Base-by-base conservation (phyloP, 2,113 vertebrate species). In the Charina bottae region DNA sequence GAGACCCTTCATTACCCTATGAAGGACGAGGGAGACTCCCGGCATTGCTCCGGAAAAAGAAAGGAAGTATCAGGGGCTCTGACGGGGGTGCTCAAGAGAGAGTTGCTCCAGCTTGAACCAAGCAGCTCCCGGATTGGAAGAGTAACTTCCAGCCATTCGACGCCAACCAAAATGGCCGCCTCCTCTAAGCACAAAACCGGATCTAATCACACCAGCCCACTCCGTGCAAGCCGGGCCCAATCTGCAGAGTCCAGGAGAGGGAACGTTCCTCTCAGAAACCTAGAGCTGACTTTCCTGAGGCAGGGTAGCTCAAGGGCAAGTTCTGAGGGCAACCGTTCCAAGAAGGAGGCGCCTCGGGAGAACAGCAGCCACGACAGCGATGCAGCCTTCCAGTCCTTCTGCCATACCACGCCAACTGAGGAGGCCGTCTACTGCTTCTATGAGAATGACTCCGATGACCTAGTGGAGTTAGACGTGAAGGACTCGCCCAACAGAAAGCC, bases 1-100 rank as follows among this genome's bases (percentile, higher is more conserved):
- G 98, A 99, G 96, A 99, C 99, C 0, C 97, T 99, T 91, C 98
- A 98, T 68, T 98, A 98, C 92, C 97, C 98, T 0, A 91, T 97
- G 0, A 96, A 96, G 68, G 98, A 98, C 93, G 96, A 97, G 95
- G 21, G 95, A 89, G 94, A 98, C 96, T 92, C 94, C 8, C 93
- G 93, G 96, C 53, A 93, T 83, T 68, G 21, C 93, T 7, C 90
- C 59, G 1, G 95, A 97, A 49, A 93, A 1, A 88, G 83, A 64
- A 97, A 24, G 97, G 95, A 12, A 96, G 94, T 83, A 97, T 97
- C 64, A 93, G 98, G 93, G 96, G 97, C 24, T 78, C 97, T 88
- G 97, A 97, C 55, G 90, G 97, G 62, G 2, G 90, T 55, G 2
- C 23, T 19, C 78, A 92, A 56, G 55, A 10, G 60, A 56, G 89